Percentiles rank a stretch among this genome's conserved stretches.
Evolutionary conservation across 2,797 vertebrate genomes (phyloP).

Genomic region (Phoeniculus purpureus): DNA sequence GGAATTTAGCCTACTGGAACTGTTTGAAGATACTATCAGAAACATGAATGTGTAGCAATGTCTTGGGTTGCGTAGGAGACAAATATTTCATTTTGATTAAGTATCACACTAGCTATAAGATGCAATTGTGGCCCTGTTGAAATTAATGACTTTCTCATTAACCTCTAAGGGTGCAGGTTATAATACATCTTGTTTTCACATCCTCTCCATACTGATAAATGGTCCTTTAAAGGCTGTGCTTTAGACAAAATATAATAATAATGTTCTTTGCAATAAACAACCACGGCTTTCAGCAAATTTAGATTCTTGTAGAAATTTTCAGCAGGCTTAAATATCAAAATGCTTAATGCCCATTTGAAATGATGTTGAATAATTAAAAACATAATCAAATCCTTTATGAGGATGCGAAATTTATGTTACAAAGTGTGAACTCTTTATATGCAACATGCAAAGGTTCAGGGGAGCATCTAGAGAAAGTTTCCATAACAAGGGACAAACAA

Average conservation of each 20-base stretch:
- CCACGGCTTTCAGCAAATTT: background rate
- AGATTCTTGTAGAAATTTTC: background rate
- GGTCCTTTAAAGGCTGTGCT: background rate
- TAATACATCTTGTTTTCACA: background rate
- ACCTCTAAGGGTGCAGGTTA: background rate
- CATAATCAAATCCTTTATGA: background rate
- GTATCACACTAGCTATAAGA: background rate
- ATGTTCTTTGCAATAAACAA: background rate
- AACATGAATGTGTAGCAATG: background rate
- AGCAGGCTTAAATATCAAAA: background rate
- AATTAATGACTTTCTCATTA: conserved; percentile 22
- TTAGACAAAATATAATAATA: background rate
- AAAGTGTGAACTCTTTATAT: background rate
- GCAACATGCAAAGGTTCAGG: background rate
- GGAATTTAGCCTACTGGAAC: background rate
- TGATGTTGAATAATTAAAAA: background rate
- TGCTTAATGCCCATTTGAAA: background rate
- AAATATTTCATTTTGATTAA: background rate
- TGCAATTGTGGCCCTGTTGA: background rate
- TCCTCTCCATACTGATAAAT: background rate
- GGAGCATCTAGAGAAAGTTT: background rate
- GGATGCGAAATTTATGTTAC: background rate
- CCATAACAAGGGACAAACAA: background rate
- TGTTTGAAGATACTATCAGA: background rate
- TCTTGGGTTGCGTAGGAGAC: background rate